Conservation (phyloP, 2,888 invertebrate species). For the Rosalia funebris region DNA sequence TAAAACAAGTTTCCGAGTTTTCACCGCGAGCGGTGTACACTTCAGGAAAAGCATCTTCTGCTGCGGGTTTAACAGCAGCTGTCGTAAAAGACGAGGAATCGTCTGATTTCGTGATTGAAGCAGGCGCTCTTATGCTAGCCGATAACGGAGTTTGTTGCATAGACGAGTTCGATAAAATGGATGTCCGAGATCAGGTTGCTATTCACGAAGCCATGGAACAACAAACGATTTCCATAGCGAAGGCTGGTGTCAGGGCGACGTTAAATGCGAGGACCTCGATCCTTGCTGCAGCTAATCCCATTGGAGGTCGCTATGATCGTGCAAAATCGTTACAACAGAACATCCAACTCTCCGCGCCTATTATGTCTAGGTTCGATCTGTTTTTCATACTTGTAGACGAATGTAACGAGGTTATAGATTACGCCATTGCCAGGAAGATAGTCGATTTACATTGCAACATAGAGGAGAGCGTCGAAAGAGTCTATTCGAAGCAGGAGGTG, state of each 20-base stretch:
- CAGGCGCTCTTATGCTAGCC: conserved; percentile 99
- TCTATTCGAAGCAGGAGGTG: conserved; percentile 90
- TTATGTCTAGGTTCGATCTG: conserved; percentile 98
- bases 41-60: conserved; percentile 97
- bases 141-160: conserved; percentile 99
- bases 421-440: conserved; percentile 95
- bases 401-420: conserved; percentile 94
- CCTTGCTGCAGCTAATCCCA: conserved; percentile 97
- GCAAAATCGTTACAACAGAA: conserved; percentile 95
- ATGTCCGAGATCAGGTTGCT: conserved; percentile 92
- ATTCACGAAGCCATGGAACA: conserved; percentile 99
- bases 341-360: conserved; percentile 91
- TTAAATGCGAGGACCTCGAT: conserved; percentile 98
- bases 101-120: conserved; percentile 98
- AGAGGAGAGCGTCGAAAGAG: conserved; percentile 79
- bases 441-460: conserved; percentile 92
- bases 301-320: conserved; percentile 91
- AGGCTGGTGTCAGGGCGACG: conserved; percentile 95
- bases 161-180: conserved; percentile 99
- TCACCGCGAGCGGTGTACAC: conserved; percentile 97
- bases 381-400: conserved; percentile 99
- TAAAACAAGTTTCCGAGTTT: conserved; percentile 94
- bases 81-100: conserved; percentile 98
- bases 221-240: conserved; percentile 98
- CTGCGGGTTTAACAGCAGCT: conserved; percentile 98